Base-by-base conservation (phyloP, 1,140 invertebrate species). In the Hylyphantes graminicola region DNA sequence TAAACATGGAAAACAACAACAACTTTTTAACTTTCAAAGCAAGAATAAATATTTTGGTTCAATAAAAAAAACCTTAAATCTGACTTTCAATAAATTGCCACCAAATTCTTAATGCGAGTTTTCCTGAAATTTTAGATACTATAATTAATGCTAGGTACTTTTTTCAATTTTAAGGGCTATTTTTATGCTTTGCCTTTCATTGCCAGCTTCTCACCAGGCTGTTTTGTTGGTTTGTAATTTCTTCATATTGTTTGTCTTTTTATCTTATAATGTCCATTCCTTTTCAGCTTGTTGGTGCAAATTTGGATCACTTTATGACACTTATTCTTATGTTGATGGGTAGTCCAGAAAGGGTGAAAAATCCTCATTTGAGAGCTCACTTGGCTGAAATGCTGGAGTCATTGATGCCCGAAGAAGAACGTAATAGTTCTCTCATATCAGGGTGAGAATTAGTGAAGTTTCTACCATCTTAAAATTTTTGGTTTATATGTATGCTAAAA, bases 301-400 rank as follows among this genome's bases (percentile, higher is more conserved):
- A 93, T 86, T 88, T 95, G 81, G 91, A 93, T 88, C 89, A 90
- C 80, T 87, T 97, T 67, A 92, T 98, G 86, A 95, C 94, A 1
- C 87, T 93, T 59, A 90, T 93, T 55, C 87, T 93, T 7, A 90
- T 92, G 7, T 93, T 92, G 86, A 94, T 94, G 93, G 95, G 96
- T 12, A 95, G 94, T 86, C 92, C 94, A 0, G 89, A 93, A 8
- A 91, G 94, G 72, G 93, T 97, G 68, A 94, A 95, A 87, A 99
- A 98, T 92, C 97, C 97, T 19, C 97, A 99, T 92, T 90, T 98
- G 68, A 92, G 96, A 82, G 97, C 97, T 0, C 92, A 94, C 84
- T 89, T 99, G 64, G 97, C 97, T 0, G 96, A 97, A 90, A 94
- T 94, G 74, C 89, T 98, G 21, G 96, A 97, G 87, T 93, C 94